Evolutionary conservation across 2,113 vertebrate species (phyloP), one percentile per base, ranked within the genome.

Genomic region (Albula glossodonta): DNA sequence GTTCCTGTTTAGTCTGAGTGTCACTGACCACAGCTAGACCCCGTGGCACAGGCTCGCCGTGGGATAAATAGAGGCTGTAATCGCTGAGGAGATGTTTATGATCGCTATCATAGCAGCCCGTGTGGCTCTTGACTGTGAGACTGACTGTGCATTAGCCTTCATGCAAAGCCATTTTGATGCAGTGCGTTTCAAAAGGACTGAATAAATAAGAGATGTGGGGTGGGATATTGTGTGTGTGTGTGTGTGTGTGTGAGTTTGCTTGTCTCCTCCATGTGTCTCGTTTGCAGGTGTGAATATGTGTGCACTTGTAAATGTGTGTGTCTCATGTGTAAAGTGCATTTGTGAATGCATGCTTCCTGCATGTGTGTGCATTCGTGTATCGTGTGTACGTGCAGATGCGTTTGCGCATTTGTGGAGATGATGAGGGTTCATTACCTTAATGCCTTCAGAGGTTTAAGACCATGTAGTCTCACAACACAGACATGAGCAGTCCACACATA

Each of bases 201-300:
- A 15, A 60, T 60, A 70, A n/a, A 70, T 22, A 60, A 60, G 12
- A 60, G 17, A n/a, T 70, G 3, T 22, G 63, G 63, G 8, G 17
- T n/a, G 17, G 17, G 6, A 5, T 70, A 78, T 25, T 78, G 49
- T 56, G 80, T 81, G 85, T 57, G 74, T 53, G 70, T 78, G 83
- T 78, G 70, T 78, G 31, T 41, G 31, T 41, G 31, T 41, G 31
- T 41, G 31, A 1, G 31, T 41, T 41, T 41, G 31, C 31, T 41
- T 41, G 31, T 41, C 31, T 41, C 31, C 31, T 41, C 31, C 31
- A 41, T 41, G 31, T 41, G 31, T 41, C 31, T 41, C 31, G 31
- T 41, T 41, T 41, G 31, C 31, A 41, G 0, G 31, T 41, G 31
- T 41, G 31, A 41, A 41, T 41, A 41, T 41, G 31, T 41, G 31